Percentiles rank a stretch among this genome's conserved stretches.
phyloP scores from a whole-genome alignment of 2,797 vertebrate genomes.

The Aeoliscus strigatus region DNA sequence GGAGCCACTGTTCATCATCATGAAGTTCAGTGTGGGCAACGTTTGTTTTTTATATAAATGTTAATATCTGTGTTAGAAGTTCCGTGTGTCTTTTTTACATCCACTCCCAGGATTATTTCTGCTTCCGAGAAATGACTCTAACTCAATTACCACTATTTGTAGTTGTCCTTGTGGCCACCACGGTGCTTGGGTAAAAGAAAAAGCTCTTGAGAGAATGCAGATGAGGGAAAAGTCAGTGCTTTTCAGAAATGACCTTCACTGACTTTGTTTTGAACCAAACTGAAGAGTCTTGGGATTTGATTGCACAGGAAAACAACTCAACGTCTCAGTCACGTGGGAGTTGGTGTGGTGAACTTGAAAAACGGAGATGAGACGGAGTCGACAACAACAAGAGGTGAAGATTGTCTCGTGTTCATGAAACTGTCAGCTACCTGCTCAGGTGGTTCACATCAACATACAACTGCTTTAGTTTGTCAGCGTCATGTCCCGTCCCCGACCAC shows the following conservation, averaged over 20 bases:
- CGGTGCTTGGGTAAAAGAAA: conserved; percentile 42
- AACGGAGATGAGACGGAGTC: too few species aligned
- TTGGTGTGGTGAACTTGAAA: too few species aligned
- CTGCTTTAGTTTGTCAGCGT: too few species aligned
- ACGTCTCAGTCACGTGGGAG: too few species aligned
- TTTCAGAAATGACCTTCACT: conserved; percentile 58
- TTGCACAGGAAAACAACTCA: conserved; percentile 37
- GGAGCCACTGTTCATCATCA: too few species aligned
- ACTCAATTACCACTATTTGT: conserved; percentile 48
- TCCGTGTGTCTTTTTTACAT: conserved; percentile 14
- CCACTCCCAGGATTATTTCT: conserved; percentile 7
- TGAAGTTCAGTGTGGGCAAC: too few species aligned
- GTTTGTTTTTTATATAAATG: neutral
- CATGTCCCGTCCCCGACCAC: too few species aligned
- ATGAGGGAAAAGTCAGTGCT: conserved; percentile 39
- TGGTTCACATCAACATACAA: too few species aligned
- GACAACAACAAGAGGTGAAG: too few species aligned
- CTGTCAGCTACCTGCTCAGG: too few species aligned
- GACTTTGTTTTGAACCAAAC: conserved; percentile 49
- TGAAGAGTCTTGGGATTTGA: conserved; percentile 46
- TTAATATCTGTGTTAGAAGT: neutral
- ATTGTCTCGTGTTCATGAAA: too few species aligned
- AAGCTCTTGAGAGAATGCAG: conserved; percentile 44
- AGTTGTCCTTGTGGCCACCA: conserved; percentile 51
- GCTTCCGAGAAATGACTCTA: conserved; percentile 13